Percentiles rank a stretch among this genome's conserved stretches.
Conservation (phyloP, 2,888 invertebrate species). For the Temnothorax ravouxi region DNA sequence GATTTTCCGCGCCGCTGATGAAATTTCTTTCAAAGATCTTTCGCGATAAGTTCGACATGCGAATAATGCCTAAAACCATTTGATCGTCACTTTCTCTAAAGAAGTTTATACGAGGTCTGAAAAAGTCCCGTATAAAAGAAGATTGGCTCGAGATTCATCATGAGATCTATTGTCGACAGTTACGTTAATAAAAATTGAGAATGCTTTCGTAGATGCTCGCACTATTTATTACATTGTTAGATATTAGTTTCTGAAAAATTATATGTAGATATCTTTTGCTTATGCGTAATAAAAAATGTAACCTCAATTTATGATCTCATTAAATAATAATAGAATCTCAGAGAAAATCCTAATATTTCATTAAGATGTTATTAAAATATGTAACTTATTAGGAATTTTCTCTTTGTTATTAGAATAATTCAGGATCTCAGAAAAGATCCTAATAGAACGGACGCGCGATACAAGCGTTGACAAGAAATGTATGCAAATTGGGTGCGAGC, state of each 20-base stretch:
- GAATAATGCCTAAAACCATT: background rate
- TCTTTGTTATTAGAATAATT: background rate
- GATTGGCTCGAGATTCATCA: background rate
- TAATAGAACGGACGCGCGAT: background rate
- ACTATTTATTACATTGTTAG: background rate
- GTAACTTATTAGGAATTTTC: background rate
- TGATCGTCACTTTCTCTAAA: background rate
- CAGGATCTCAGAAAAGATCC: background rate
- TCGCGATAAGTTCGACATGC: background rate
- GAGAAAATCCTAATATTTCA: background rate
- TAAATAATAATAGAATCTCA: background rate
- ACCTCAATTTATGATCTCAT: background rate
- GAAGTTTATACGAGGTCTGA: background rate
- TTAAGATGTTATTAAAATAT: background rate
- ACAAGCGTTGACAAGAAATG: slow-evolving; percentile 14
- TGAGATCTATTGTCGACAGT: background rate
- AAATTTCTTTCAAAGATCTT: slow-evolving; percentile 25
- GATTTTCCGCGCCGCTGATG: slow-evolving; percentile 9
- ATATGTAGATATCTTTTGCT: background rate
- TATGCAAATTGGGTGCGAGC: slow-evolving; percentile 24
- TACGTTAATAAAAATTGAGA: background rate
- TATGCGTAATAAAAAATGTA: background rate
- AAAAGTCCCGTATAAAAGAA: background rate
- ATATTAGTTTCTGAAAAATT: background rate
- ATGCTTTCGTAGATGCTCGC: background rate